Evolutionary conservation across 1,140 invertebrate species (phyloP), one percentile per base, ranked within the genome.

Genomic region (Pseudomyrmex cubaensis): DNA sequence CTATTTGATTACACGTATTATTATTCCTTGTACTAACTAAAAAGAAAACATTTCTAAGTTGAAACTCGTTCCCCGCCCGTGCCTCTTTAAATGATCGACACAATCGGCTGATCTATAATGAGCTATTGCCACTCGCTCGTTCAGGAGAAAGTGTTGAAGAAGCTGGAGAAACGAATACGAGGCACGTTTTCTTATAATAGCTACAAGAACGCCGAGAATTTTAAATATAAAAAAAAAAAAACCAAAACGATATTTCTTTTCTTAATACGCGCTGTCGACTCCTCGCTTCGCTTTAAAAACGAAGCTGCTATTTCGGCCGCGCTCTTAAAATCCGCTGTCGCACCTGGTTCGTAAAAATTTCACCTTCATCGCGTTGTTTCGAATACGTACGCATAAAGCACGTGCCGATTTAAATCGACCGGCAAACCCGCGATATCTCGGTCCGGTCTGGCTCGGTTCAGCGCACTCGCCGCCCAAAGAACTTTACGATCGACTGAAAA

Each of bases 401-500:
- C 52, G 10, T 83, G 62, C 70, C 61, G 73, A 83, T 76, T 83
- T 83, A 80, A 80, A 80, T 80, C 66, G 54, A 13, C 35, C 76
- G 66, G 54, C 64, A 56, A 56, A 48, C 66, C 15, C 76, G 54
- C 56, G 66, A 80, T 78, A 78, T 35, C 62, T 35, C 63, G 48
- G 48, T 4, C 70, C 7, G 61, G 61, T 12, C 10, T 22, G n/a
- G 15, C 20, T 15, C 22, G 54, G 17, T 35, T 7, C 72, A 48
- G 74, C 15, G 20, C 62, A 20, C 50, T 25, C 61, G 61, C 48
- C 48, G 15, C 35, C 5, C 13, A 13, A 17, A 59, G 56, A 61
- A 80, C 66, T 80, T 80, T 80, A 80, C 66, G 76, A 80, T 80
- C 76, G 76, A 15, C 54, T 66, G 76, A 80, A 80, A 80, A 72